phyloP scores from a whole-genome alignment of 2,797 vertebrate genomes.

The Natrix natrix region DNA sequence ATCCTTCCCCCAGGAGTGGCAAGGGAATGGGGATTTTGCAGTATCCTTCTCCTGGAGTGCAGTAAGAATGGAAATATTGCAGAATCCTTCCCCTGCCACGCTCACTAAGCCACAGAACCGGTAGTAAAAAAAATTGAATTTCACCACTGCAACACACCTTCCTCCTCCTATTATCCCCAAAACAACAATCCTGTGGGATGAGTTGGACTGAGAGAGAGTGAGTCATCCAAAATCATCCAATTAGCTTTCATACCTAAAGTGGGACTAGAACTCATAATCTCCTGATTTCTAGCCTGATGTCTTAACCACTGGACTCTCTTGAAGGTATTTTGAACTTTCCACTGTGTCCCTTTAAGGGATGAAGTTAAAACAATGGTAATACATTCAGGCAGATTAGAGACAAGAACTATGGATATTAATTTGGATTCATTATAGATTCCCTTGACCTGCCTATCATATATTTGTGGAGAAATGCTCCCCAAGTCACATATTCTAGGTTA shows the following conservation, averaged over 20 bases:
- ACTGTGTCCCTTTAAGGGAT: not conserved
- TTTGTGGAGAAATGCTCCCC: not conserved
- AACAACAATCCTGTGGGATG: not conserved
- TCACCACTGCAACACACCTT: not conserved
- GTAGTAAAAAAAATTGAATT: too few species aligned
- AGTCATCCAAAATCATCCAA: not conserved
- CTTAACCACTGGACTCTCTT: not conserved
- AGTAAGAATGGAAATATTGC: too few species aligned
- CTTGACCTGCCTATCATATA: slow-evolving; percentile 35
- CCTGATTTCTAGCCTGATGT: not conserved
- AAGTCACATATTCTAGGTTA: not conserved
- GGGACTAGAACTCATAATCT: not conserved
- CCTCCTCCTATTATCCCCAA: not conserved
- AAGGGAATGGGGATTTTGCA: too few species aligned
- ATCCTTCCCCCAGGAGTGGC: too few species aligned
- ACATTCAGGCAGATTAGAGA: not conserved
- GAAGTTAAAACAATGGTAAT: not conserved
- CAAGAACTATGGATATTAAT: slow-evolving; percentile 14
- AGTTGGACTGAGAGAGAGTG: not conserved
- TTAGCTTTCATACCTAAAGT: not conserved
- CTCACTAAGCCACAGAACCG: too few species aligned
- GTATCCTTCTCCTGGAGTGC: too few species aligned
- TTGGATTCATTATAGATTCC: slow-evolving; percentile 28
- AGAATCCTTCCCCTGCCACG: too few species aligned
- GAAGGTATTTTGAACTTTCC: not conserved